Conservation (phyloP, 1,140 invertebrate species). For the Magallana ariakensis region DNA sequence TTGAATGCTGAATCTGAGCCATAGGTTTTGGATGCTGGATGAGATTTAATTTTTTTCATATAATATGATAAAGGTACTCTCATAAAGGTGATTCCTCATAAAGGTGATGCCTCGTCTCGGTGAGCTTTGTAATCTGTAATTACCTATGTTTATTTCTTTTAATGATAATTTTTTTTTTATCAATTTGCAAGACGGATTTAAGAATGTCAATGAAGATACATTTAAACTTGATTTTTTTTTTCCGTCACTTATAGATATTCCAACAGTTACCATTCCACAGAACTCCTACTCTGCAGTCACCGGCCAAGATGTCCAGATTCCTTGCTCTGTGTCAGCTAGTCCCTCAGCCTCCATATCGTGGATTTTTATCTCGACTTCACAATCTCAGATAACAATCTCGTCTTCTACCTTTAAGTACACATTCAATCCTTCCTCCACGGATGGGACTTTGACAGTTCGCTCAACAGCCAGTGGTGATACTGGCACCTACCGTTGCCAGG, state of each 20-base stretch:
- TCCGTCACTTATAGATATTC: slow-evolving; percentile 9
- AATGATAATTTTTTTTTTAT: too few relatives aligned
- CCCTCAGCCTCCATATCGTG: slow-evolving; percentile 15
- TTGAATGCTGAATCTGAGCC: too few relatives aligned
- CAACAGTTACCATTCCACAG: slow-evolving; percentile 39
- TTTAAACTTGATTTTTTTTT: too few relatives aligned
- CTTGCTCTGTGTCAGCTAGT: slow-evolving; percentile 39
- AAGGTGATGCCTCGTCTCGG: too few relatives aligned
- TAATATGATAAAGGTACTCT: too few relatives aligned
- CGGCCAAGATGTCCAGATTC: slow-evolving; percentile 33
- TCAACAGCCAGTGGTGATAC: slow-evolving; percentile 26
- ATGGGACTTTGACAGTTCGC: background rate
- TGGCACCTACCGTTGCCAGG: slow-evolving; percentile 48
- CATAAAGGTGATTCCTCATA: too few relatives aligned
- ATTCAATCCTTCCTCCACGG: background rate
- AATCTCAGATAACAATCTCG: background rate
- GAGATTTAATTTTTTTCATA: too few relatives aligned
- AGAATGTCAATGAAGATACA: too few relatives aligned
- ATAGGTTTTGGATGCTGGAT: too few relatives aligned
- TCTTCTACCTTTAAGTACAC: background rate
- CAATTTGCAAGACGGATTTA: too few relatives aligned
- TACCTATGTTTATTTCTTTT: too few relatives aligned
- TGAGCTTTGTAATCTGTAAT: too few relatives aligned
- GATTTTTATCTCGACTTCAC: background rate
- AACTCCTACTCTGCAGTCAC: slow-evolving; percentile 39